Percentiles rank a stretch among this genome's conserved stretches.
Evolutionary conservation across 2,113 vertebrate species (phyloP).

Genomic region (Mormoops blainvillei): DNA sequence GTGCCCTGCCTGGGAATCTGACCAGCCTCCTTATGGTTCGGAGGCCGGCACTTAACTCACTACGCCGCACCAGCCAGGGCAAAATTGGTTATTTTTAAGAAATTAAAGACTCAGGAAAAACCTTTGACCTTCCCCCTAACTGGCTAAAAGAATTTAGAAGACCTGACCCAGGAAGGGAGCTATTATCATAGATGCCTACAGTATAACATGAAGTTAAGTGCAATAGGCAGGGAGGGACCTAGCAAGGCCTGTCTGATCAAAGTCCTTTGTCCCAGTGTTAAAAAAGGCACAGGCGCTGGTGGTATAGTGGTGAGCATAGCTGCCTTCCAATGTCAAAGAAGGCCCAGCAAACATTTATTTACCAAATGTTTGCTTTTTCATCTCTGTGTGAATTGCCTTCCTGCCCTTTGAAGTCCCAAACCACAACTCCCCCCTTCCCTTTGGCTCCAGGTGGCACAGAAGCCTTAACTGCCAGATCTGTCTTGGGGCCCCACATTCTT

Average conservation of each 20-base stretch:
- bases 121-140: neutral
- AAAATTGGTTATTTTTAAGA: neutral
- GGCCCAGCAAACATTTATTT: too few relatives aligned
- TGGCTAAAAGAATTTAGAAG: too few relatives aligned
- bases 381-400: neutral
- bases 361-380: neutral
- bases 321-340: conserved; percentile 81
- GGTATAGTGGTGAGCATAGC: conserved; percentile 87
- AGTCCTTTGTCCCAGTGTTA: neutral
- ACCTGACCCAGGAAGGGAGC: neutral
- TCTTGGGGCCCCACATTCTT: neutral
- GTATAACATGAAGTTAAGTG: neutral
- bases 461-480: neutral
- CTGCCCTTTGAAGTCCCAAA: neutral
- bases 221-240: neutral
- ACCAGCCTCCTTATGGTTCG: too few relatives aligned
- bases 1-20: too few relatives aligned
- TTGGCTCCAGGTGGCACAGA: neutral
- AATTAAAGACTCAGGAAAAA: neutral
- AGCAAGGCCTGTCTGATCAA: neutral
- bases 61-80: too few relatives aligned
- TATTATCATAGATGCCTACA: neutral
- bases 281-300: too few relatives aligned
- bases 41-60: too few relatives aligned
- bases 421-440: neutral